Conservation (phyloP, 64 coral and sea anemone genomes). For the Actinia tenebrosa region DNA sequence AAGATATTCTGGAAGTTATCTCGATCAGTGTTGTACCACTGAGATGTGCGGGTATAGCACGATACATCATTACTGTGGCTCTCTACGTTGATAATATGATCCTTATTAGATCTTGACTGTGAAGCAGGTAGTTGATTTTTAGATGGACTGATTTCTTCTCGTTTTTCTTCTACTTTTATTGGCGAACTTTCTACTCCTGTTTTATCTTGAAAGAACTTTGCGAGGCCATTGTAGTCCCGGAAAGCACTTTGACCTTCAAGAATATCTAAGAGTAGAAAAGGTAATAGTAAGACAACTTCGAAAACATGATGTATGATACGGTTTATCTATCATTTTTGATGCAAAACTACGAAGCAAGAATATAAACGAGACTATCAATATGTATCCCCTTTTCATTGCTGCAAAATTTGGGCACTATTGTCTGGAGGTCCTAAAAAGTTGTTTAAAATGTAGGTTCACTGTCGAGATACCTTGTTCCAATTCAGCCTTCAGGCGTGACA, state of each 20-base stretch:
- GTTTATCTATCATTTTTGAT: no score
- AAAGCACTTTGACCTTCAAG: conserved; percentile 12
- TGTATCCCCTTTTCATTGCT: no score
- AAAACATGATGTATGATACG: no score
- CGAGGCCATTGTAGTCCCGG: neutral
- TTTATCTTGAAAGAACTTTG: neutral
- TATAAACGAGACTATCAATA: no score
- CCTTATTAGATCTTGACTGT: neutral
- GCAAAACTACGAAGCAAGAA: neutral
- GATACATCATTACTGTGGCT: neutral
- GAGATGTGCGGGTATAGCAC: neutral
- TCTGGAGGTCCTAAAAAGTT: no score
- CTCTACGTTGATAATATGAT: neutral
- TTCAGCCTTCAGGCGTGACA: neutral
- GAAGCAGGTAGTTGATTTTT: neutral
- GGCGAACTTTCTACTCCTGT: neutral
- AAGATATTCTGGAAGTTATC: neutral
- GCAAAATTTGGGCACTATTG: no score
- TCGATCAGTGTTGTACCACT: neutral
- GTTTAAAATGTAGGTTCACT: no score
- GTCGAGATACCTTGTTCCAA: neutral
- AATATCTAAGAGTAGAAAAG: neutral
- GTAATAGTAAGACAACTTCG: neutral
- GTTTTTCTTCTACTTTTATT: neutral
- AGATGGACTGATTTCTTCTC: neutral